Conservation (phyloP, 2,888 invertebrate genomes). For the Tiliacea citrago region DNA sequence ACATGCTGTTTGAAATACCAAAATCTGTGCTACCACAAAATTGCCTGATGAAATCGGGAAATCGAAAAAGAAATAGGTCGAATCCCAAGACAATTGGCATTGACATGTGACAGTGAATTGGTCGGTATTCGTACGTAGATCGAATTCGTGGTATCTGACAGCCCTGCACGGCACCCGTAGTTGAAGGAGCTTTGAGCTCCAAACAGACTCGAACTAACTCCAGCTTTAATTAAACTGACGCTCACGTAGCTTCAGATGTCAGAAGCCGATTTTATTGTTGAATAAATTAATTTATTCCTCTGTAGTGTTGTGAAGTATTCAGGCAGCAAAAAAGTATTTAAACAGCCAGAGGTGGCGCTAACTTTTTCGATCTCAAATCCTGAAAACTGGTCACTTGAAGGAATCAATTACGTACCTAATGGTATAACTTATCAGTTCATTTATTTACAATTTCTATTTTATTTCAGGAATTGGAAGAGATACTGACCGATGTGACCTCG, state of each 20-base stretch:
- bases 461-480: conserved; percentile 97
- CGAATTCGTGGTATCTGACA: conserved; percentile 54
- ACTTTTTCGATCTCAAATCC: conserved; percentile 1
- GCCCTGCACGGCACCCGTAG: conserved; percentile 60
- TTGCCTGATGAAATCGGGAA: conserved; percentile 42
- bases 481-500: conserved; percentile 96
- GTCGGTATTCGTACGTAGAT: conserved; percentile 52
- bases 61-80: conserved; percentile 55
- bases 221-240: conserved; percentile 80
- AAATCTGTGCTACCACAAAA: conserved; percentile 35
- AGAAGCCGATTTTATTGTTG: conserved; percentile 56
- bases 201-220: conserved; percentile 70
- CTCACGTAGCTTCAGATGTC: conserved; percentile 61
- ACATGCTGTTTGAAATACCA: conserved; percentile 36
- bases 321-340: conserved; percentile 8
- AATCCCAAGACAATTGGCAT: conserved; percentile 59
- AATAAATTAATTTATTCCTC: conserved; percentile 50
- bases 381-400: neutral
- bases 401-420: conserved; percentile 13
- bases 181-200: conserved; percentile 61
- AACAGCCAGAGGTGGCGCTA: neutral
- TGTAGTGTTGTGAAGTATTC: conserved; percentile 1
- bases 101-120: conserved; percentile 60
- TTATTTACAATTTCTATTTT: conserved; percentile 50
- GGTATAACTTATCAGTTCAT: conserved; percentile 18